Base-by-base conservation (phyloP, 2,113 vertebrate species). In the Prolemur simus region DNA sequence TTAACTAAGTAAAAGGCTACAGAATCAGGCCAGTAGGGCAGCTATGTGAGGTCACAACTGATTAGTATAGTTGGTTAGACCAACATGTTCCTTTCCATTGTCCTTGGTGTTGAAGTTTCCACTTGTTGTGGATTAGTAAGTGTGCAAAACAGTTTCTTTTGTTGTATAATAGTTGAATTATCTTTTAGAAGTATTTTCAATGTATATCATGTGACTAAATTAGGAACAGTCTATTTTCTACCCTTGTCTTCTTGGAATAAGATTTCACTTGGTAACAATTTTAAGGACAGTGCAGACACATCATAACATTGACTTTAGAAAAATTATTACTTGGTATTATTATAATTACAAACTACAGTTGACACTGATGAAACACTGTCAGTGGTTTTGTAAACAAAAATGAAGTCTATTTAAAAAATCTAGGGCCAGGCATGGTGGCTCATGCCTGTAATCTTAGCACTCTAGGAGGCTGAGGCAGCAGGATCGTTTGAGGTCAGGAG, bases 201-300 rank as follows among this genome's bases (percentile, higher is more conserved):
- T 66, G 73, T 56, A n/a, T 4, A 14, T 34, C 60, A 23, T 90
- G 74, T 73, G 4, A 58, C 37, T 37, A 45, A 82, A 60, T 88
- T 69, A 42, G 64, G 32, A 96, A 81, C 27, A 15, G 17, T 77
- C 39, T 83, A 17, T 81, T 93, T 96, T 64, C 39, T 54, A 23
- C 32, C 39, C 60, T 86, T 92, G 71, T 66, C 37, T 32, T 94
- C 56, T 68, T 89, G 39, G 56, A 68, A 39, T 45, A 93, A 94
- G 64, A 71, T 68, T 94, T 80, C 76, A 71, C 27, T 86, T 87
- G 56, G 91, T 64, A 78, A 95, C 45, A 81, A 69, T 69, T 91
- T 91, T 76, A 84, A 96, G 42, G 54, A 73, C 25, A 92, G 37
- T 47, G 20, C 23, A 93, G 76, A 84, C 10, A 45, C 52, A 92